These are phyloP conservation scores for Homalodisca vitripennis DNA, from an alignment of 1,140 invertebrate species.

Conservation along the genomic window DNA sequence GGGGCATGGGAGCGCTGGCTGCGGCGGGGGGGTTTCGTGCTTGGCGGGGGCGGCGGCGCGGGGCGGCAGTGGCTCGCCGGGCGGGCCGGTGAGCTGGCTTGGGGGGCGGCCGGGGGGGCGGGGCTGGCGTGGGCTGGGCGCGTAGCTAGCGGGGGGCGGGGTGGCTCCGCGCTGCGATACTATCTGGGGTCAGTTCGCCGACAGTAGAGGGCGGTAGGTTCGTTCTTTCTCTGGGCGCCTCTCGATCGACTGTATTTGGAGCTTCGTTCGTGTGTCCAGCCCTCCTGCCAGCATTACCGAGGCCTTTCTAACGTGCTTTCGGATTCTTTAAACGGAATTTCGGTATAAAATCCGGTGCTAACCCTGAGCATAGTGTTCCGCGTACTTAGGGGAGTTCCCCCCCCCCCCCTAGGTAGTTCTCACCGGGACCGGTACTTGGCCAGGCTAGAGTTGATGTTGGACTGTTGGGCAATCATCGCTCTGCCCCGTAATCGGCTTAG, in stretches of 20 bases:
- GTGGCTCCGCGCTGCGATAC: too few relatives aligned
- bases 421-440: conserved; percentile 70
- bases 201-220: conserved; percentile 74
- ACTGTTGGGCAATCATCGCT: conserved; percentile 65
- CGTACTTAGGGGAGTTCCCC: conserved; percentile 74
- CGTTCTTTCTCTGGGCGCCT: conserved; percentile 74
- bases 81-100: too few relatives aligned
- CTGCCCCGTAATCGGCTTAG: conserved; percentile 68
- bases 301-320: conserved; percentile 70
- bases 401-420: conserved; percentile 69
- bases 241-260: conserved; percentile 71
- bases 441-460: conserved; percentile 80
- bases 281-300: conserved; percentile 72
- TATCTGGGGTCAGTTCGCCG: conserved; percentile 83
- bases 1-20: too few relatives aligned
- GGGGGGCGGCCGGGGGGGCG: too few relatives aligned
- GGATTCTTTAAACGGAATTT: conserved; percentile 84
- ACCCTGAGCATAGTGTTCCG: conserved; percentile 75
- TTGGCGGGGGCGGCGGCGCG: too few relatives aligned
- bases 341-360: conserved; percentile 69
- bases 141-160: too few relatives aligned
- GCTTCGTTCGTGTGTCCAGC: conserved; percentile 70
- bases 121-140: too few relatives aligned
- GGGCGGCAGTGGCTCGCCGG: too few relatives aligned
- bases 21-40: too few relatives aligned